Conservation (phyloP, 2,888 invertebrate genomes). For the Rotaria sp. region DNA sequence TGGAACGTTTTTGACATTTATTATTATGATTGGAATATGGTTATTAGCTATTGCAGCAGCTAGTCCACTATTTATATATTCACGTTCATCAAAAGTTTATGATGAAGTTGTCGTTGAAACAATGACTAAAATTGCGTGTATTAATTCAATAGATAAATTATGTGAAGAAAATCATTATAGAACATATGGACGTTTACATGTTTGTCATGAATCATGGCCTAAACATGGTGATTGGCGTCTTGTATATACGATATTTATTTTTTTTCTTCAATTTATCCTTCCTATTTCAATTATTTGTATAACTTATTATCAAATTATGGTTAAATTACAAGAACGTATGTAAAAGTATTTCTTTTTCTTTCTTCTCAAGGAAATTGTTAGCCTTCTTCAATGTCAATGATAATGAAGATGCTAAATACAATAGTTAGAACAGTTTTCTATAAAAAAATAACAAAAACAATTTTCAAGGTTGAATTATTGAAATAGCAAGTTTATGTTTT, state of each 20-base stretch:
- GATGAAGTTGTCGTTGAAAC: not conserved
- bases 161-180: not conserved
- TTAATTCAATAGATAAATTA: not conserved
- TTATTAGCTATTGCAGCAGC: not conserved
- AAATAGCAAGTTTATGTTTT: too few species aligned
- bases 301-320: conserved; percentile 6
- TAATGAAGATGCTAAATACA: too few species aligned
- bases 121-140: not conserved
- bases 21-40: not conserved
- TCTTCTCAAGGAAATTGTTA: too few species aligned
- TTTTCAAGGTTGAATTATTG: too few species aligned
- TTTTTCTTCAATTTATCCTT: conserved; percentile 9
- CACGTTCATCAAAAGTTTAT: not conserved
- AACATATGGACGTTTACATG: not conserved
- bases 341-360: not conserved
- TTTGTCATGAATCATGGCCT: conserved; percentile 9
- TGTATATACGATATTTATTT: not conserved
- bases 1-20: not conserved
- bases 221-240: not conserved
- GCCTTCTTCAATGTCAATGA: too few species aligned
- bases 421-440: too few species aligned
- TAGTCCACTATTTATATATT: too few species aligned
- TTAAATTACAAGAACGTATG: conserved; percentile 11
- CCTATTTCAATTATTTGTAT: conserved; percentile 12
- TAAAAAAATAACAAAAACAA: too few species aligned